Conservation (phyloP, 2,888 invertebrate genomes). For the Tholera decimalis region DNA sequence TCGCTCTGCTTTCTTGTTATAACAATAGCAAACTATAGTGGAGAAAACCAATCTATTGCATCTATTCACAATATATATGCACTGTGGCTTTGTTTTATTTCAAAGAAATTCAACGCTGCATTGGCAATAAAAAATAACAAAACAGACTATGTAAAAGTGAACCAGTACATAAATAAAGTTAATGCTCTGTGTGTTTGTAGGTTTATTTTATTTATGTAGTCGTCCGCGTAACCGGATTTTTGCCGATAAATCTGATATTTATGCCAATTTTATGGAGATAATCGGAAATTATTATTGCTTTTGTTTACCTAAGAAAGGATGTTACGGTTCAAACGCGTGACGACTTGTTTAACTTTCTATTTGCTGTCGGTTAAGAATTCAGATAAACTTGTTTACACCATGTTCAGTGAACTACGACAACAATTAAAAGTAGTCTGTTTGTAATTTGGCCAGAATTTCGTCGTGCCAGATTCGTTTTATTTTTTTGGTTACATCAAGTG, state of each 20-base stretch:
- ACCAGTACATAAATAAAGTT: slow-evolving; percentile 27
- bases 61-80: slow-evolving; percentile 25
- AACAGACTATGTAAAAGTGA: slow-evolving; percentile 33
- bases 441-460: slow-evolving; percentile 20
- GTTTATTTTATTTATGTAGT: slow-evolving; percentile 42
- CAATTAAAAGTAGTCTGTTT: slow-evolving; percentile 34
- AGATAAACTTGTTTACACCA: slow-evolving; percentile 37
- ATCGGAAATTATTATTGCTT: slow-evolving; percentile 35
- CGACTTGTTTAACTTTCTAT: slow-evolving; percentile 39
- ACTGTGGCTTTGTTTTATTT: slow-evolving; percentile 26
- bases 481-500: slow-evolving; percentile 20
- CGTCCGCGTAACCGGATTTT: slow-evolving; percentile 50
- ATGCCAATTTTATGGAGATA: slow-evolving; percentile 35
- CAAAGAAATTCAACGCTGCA: slow-evolving; percentile 1
- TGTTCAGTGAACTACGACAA: slow-evolving; percentile 45
- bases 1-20: slow-evolving; percentile 41
- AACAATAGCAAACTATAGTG: slow-evolving; percentile 24
- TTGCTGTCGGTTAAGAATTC: slow-evolving; percentile 9
- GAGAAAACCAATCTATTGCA: slow-evolving; percentile 30
- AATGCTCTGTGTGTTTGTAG: slow-evolving; percentile 24
- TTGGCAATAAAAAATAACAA: slow-evolving; percentile 13
- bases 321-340: slow-evolving; percentile 41
- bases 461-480: slow-evolving; percentile 7
- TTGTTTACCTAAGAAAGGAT: slow-evolving; percentile 37
- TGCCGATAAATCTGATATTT: slow-evolving; percentile 15